phyloP scores from a whole-genome alignment of 2,888 invertebrate genomes.

The Tipula helvola region DNA sequence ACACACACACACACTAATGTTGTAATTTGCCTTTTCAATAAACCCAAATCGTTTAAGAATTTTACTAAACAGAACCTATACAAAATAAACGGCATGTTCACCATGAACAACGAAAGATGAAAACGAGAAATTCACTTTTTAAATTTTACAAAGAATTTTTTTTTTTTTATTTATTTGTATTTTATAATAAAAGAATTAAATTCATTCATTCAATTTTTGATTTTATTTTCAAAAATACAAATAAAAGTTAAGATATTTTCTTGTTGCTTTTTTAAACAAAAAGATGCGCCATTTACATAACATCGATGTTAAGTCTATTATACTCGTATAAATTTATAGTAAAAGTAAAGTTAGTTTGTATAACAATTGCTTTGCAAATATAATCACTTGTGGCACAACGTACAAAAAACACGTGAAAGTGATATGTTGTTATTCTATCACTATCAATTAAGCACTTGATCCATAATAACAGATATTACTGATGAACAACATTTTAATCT shows the following conservation, averaged over 20 bases:
- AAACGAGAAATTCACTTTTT: background rate
- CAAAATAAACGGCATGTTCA: background rate
- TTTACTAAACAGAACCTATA: background rate
- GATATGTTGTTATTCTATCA: too few species aligned
- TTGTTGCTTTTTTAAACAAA: background rate
- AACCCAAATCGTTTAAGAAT: background rate
- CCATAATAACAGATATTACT: too few species aligned
- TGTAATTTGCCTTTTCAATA: background rate
- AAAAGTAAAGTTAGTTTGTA: too few species aligned
- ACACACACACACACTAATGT: background rate
- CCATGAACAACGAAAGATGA: background rate
- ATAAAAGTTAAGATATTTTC: background rate
- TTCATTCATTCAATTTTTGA: background rate
- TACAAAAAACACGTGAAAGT: too few species aligned
- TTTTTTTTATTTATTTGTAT: background rate
- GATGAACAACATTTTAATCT: too few species aligned
- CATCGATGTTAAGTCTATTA: too few species aligned
- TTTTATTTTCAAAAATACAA: background rate
- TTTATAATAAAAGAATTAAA: background rate
- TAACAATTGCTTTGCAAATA: too few species aligned
- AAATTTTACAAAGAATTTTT: background rate
- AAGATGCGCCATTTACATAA: background rate
- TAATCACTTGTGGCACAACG: too few species aligned
- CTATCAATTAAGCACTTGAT: too few species aligned
- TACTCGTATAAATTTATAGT: too few species aligned